phyloP scores from a whole-genome alignment of 2,888 invertebrate species.

The Tupiocoris notatus region DNA sequence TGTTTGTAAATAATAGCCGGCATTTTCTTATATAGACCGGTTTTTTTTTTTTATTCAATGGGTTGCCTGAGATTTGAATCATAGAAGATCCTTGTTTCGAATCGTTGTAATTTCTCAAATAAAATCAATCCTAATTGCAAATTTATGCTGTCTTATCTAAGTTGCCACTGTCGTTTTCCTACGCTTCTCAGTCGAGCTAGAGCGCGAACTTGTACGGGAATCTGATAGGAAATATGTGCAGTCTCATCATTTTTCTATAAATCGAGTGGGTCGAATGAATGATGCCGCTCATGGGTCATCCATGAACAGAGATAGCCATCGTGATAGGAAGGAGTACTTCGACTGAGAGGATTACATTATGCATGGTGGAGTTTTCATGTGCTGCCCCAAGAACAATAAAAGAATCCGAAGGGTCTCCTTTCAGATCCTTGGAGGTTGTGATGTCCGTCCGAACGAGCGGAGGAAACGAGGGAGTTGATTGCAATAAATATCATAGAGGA shows the following conservation, averaged over 20 bases:
- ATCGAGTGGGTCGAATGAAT: background rate
- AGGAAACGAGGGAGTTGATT: constrained; percentile 21
- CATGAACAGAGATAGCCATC: background rate
- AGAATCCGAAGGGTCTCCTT: background rate
- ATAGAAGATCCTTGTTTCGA: too few species aligned
- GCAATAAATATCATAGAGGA: constrained; percentile 48
- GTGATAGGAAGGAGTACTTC: background rate
- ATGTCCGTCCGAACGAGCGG: background rate
- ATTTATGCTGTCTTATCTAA: too few species aligned
- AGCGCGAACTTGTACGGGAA: too few species aligned
- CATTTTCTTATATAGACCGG: too few species aligned
- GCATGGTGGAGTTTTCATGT: constrained; percentile 23
- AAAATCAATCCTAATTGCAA: too few species aligned
- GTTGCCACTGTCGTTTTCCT: too few species aligned
- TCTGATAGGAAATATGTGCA: background rate
- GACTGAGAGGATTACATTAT: constrained; percentile 32
- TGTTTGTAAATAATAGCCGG: too few species aligned
- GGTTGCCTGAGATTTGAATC: too few species aligned
- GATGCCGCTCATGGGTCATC: background rate
- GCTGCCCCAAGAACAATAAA: constrained; percentile 35
- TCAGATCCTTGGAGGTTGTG: background rate
- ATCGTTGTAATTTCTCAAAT: too few species aligned
- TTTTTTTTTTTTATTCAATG: too few species aligned
- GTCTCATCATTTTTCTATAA: background rate
- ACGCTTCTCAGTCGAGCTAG: too few species aligned